Evolutionary conservation across 2,113 vertebrate genomes (phyloP), one percentile per base, ranked within the genome.

Genomic region (Chiloscyllium plagiosum): DNA sequence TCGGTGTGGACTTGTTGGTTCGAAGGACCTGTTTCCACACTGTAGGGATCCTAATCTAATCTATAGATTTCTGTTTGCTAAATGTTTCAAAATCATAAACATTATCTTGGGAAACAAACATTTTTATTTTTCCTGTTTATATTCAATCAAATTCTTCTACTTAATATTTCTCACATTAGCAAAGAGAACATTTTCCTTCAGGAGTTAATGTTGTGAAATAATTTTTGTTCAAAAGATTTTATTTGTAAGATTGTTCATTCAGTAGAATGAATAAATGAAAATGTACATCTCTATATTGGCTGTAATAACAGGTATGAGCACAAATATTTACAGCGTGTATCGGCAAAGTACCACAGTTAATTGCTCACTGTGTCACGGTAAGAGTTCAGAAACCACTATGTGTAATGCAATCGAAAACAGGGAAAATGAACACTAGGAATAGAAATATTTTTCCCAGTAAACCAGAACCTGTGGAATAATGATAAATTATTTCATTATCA

Each of bases 181-280:
- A 92, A 65, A 92, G 29, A 65, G 17, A n/a, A 56, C 52, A 19
- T 90, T 17, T 90, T 61, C 87, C 52, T 61, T 90, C n/a, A 19
- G 33, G 89, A 66, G 15, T 72, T 95, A 69, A 72, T 33, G 12
- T 4, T 72, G 4, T 47, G 68, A 95, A 95, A 95, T 95, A 94
- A 70, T 42, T 69, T 94, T 69, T 20, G 20, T 94, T 94, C 72
- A 95, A 95, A 95, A 95, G 94, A 47, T 76, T 95, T 95, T 95
- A 95, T 95, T 95, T 95, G 94, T 37, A 72, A 95, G 94, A 72
- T 95, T 95, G 68, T 76, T 95, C 94, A 95, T 76, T 72, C 68
- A 95, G 94, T 95, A 95, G 94, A 95, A 95, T 95, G 72, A 95
- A 95, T 95, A 95, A 95, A 95, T 95, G 94, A 47, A 72, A 95